Percentiles rank a stretch among this genome's conserved stretches.
These are phyloP conservation scores for Drosophila prolongata DNA, from an alignment of 2,888 invertebrate species.

Conservation along the genomic window DNA sequence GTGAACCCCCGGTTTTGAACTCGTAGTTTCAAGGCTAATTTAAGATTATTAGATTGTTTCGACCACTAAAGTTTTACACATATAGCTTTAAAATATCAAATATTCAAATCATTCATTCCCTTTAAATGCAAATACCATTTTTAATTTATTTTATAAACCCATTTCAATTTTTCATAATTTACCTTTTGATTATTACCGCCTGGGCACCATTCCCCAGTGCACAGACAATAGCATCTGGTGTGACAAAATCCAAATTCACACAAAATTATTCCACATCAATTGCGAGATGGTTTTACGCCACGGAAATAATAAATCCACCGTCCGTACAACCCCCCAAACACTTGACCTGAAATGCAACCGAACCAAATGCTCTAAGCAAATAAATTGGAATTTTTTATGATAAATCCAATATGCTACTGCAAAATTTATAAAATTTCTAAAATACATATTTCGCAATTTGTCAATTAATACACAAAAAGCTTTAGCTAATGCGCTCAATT, in stretches of 20 bases:
- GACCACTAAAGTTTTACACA: too few species aligned
- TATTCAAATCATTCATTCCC: neutral
- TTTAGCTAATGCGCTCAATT: constrained; percentile 24
- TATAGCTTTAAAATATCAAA: too few species aligned
- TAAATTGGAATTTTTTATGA: constrained; percentile 41
- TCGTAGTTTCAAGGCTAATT: too few species aligned
- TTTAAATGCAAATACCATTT: neutral
- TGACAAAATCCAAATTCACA: constrained; percentile 29
- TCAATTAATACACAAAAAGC: constrained; percentile 44
- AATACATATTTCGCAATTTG: constrained; percentile 42
- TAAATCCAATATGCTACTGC: constrained; percentile 15
- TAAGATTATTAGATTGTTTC: too few species aligned
- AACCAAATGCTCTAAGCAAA: constrained; percentile 27
- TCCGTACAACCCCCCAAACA: neutral
- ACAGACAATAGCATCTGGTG: constrained; percentile 13
- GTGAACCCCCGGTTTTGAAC: too few species aligned
- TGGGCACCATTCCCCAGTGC: neutral
- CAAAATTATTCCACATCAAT: constrained; percentile 19
- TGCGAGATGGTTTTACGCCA: constrained; percentile 9
- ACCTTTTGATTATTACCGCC: constrained; percentile 16
- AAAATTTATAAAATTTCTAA: constrained; percentile 8
- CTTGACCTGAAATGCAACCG: constrained; percentile 19
- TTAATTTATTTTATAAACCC: constrained; percentile 1
- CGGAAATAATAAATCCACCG: neutral
- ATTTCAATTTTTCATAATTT: constrained; percentile 11